phyloP scores from a whole-genome alignment of 2,113 vertebrate species.

The Danionella cerebrum region DNA sequence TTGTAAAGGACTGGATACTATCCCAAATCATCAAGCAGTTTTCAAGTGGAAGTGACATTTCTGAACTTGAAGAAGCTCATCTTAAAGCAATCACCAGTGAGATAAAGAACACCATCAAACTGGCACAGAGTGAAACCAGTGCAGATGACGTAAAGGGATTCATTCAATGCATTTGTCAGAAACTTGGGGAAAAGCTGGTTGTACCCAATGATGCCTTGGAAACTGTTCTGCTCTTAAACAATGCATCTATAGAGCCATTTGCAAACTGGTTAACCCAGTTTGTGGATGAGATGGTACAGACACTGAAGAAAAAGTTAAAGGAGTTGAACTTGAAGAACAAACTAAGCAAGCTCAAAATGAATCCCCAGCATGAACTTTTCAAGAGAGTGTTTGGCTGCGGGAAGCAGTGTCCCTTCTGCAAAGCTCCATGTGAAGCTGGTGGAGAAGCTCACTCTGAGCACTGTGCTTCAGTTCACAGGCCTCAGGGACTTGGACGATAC shows the following conservation, averaged over 20 bases:
- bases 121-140: not conserved
- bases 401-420: conserved; percentile 61
- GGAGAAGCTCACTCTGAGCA: conserved; percentile 45
- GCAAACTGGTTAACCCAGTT: conserved; percentile 23
- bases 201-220: conserved; percentile 46
- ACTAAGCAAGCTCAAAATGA: conserved; percentile 22
- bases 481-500: not conserved
- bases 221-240: conserved; percentile 46
- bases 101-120: conserved; percentile 36
- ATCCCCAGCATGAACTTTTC: conserved; percentile 52
- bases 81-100: conserved; percentile 11
- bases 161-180: conserved; percentile 33
- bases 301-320: conserved; percentile 6
- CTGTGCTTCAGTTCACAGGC: conserved; percentile 45
- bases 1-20: conserved; percentile 37
- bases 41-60: not conserved
- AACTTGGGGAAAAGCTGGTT: conserved; percentile 41
- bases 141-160: conserved; percentile 33
- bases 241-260: conserved; percentile 38
- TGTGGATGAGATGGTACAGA: conserved; percentile 34
- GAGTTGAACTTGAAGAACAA: not conserved
- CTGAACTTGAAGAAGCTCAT: conserved; percentile 21
- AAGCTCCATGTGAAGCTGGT: conserved; percentile 56
- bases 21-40: conserved; percentile 10
- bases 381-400: conserved; percentile 59